Base-by-base conservation (phyloP, 2,113 vertebrate species). In the Genyomyrus donnyi region DNA sequence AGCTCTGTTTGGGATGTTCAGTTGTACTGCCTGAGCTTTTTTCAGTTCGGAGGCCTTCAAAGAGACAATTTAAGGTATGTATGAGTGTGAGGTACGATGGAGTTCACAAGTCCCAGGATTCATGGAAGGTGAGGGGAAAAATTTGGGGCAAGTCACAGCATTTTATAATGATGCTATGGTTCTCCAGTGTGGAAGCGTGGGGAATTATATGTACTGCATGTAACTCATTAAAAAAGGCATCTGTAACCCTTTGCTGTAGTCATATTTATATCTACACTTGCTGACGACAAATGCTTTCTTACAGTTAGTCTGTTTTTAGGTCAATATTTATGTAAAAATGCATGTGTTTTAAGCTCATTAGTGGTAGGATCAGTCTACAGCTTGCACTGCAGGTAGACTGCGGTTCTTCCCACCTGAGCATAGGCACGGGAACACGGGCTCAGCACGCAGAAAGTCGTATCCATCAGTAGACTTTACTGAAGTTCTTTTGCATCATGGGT, bases 161-260 rank as follows among this genome's bases (percentile, higher is more conserved):
- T 42, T 74, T 89, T 77, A 77, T 77, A 49, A 74, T 50, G 62
- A 77, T 50, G 21, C 19, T 39, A 39, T 74, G 6, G 49, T 46
- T 89, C 62, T 89, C 46, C 58, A 42, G 35, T 5, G 2, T 10
- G 42, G 39, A 46, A 13, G 48, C 27, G 2, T 45, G 87, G 35
- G 42, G 5, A 46, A 39, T 56, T 45, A 53, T 42, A 35, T 53
- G 87, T n/a, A 74, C 45, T 4, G 11, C n/a, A 77, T n/a, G 27
- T 15, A 31, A n/a, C 88, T 70, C 56, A 70, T 89, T 89, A 89
- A 89, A 89, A 88, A 49, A 17, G 5, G 21, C 21, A 4, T 74
- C 24, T 49, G 6, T 31, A 77, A 89, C 45, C 24, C 45, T 66
- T 77, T 11, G 21, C 24, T 49, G 58, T 31, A 1, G 11, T 89